Percentiles rank a stretch among this genome's conserved stretches.
Conservation (phyloP, 2,888 invertebrate genomes). For the Sialis fuliginosa region DNA sequence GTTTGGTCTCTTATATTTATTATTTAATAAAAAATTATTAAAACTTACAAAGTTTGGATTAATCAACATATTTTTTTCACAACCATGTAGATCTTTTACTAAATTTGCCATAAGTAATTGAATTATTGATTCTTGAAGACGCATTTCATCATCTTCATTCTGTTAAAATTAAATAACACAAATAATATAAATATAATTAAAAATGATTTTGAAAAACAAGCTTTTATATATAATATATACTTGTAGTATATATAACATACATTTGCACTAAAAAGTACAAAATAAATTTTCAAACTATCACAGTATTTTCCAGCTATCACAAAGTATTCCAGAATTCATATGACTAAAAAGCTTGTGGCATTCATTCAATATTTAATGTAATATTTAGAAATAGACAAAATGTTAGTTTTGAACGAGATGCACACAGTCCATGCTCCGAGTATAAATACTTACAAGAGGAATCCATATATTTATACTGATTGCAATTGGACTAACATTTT, state of each 20-base stretch:
- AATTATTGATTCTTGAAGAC: conserved; percentile 44
- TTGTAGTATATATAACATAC: too few relatives aligned
- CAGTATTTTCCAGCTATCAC: too few relatives aligned
- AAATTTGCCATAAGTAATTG: conserved; percentile 45
- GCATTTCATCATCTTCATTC: conserved; percentile 30
- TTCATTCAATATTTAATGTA: too few relatives aligned
- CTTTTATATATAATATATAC: too few relatives aligned
- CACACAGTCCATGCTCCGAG: not conserved
- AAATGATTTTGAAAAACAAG: too few relatives aligned
- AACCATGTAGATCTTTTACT: conserved; percentile 32
- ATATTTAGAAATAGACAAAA: too few relatives aligned
- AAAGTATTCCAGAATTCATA: too few relatives aligned
- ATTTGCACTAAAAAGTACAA: too few relatives aligned
- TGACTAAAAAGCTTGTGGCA: too few relatives aligned
- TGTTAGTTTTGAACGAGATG: not conserved
- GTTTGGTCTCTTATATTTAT: not conserved
- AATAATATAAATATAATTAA: conserved; percentile 3
- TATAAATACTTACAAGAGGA: conserved; percentile 38
- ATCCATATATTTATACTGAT: conserved; percentile 53
- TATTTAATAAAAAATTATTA: not conserved
- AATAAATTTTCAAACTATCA: too few relatives aligned
- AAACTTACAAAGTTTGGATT: conserved; percentile 47
- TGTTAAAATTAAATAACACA: conserved; percentile 13
- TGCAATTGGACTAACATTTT: conserved; percentile 54
- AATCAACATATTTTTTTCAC: conserved; percentile 31